Percentiles rank a stretch among this genome's conserved stretches.
These are phyloP conservation scores for Pachypanchax playfairii DNA, from an alignment of 2,113 vertebrate genomes.

Conservation along the genomic window DNA sequence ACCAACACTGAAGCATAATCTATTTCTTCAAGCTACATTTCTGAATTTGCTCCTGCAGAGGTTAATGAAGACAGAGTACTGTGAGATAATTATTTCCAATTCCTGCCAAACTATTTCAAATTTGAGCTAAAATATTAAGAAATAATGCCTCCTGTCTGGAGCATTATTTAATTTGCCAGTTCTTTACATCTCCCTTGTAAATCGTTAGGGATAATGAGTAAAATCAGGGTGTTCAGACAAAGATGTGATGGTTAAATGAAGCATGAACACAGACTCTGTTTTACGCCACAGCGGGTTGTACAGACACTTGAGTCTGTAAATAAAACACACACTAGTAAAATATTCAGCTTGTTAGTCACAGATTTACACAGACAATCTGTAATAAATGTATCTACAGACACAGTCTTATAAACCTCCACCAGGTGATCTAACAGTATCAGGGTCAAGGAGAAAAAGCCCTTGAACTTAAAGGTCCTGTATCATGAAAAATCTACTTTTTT, in stretches of 20 bases:
- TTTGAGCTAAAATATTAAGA: neutral
- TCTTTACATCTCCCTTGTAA: constrained; percentile 52
- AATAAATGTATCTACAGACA: too few relatives aligned
- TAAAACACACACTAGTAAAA: constrained; percentile 24
- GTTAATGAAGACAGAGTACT: constrained; percentile 29
- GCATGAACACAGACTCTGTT: constrained; percentile 34
- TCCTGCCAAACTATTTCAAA: constrained; percentile 20
- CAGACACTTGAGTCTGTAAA: constrained; percentile 7
- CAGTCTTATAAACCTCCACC: too few relatives aligned
- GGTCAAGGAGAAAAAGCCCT: too few relatives aligned
- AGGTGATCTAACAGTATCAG: too few relatives aligned
- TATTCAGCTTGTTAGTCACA: constrained; percentile 17
- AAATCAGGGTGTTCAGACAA: constrained; percentile 41
- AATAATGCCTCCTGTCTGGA: constrained; percentile 24
- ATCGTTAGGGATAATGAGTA: constrained; percentile 34
- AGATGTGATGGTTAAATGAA: constrained; percentile 17
- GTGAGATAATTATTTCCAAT: constrained; percentile 29
- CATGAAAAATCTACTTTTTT: too few relatives aligned
- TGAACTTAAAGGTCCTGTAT: too few relatives aligned
- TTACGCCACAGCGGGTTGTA: constrained; percentile 21
- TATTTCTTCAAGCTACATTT: too few relatives aligned
- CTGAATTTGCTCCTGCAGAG: neutral
- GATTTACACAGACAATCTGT: neutral
- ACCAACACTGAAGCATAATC: neutral
- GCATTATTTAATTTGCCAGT: constrained; percentile 45